Base-by-base conservation (phyloP, 2,888 invertebrate species). In the Monopis laevigella region DNA sequence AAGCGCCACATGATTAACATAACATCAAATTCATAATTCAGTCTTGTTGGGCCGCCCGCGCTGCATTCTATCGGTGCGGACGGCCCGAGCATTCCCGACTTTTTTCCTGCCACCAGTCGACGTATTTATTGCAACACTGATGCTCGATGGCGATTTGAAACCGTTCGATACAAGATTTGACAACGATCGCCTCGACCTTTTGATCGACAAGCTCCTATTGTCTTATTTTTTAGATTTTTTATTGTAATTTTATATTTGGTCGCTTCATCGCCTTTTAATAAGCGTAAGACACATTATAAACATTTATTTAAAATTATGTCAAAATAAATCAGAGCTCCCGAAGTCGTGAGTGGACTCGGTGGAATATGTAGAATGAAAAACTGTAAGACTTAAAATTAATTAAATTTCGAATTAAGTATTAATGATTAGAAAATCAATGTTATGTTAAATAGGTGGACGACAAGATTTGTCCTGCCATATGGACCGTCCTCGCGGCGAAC, bases 101-200 rank as follows among this genome's bases (percentile, higher is more conserved):
- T 77, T 75, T 75, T 75, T 62, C 51, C 56, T 56, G 61, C 59
- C 63, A 62, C 58, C 53, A 36, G 34, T 50, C 56, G 61, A 67
- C 63, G 65, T 75, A 73, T 77, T 74, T 74, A 74, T 70, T 68
- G 71, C 67, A 62, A 65, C 65, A 64, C 66, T 65, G 64, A 62
- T 62, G 61, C 54, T 50, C 50, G 56, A 54, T 43, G 55, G 50
- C 38, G 55, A 58, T 58, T 53, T 49, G 48, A 50, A 51, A 53
- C 56, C 52, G 48, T 45, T 50, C 59, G 65, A 68, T 71, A 60
- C 64, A 28, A 69, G 65, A 66, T 69, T 66, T 63, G 67, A 70
- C 70, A 70, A 68, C 58, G 63, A 72, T 68, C 56, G 65, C 62
- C 64, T 56, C 59, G 53, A 58, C 60, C 55, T 53, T 4, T 27